Percentiles rank a stretch among this genome's conserved stretches.
These are phyloP conservation scores for Metopolophium dirhodum DNA, from an alignment of 1,140 invertebrate species.

Conservation along the genomic window DNA sequence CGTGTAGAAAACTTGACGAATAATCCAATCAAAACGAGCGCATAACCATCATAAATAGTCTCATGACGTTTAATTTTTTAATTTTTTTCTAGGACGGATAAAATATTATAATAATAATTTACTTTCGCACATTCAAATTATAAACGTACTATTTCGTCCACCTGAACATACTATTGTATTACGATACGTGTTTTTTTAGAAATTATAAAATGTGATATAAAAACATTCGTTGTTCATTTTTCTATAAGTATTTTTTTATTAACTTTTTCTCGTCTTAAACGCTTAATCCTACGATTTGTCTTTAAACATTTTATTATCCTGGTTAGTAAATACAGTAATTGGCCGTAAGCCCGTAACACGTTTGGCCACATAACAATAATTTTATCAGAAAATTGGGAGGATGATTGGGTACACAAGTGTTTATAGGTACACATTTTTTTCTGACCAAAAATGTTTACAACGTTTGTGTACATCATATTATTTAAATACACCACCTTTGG, in stretches of 20 bases:
- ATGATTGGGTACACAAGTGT: no score
- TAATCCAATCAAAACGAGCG: neutral
- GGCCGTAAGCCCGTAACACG: no score
- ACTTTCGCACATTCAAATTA: neutral
- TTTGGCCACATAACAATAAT: no score
- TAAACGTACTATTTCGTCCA: neutral
- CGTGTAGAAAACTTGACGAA: constrained; percentile 57
- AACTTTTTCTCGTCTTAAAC: no score
- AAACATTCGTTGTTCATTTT: neutral
- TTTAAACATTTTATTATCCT: no score
- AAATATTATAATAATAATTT: neutral
- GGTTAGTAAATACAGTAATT: no score
- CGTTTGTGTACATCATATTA: no score
- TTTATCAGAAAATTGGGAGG: no score
- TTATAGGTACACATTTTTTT: no score
- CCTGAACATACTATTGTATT: neutral
- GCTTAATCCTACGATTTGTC: no score
- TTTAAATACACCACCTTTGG: no score
- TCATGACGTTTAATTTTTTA: neutral
- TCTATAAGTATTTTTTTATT: neutral
- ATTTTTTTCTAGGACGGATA: neutral
- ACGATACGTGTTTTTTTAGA: neutral
- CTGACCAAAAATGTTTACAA: no score
- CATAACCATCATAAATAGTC: neutral
- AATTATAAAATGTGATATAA: neutral